Conservation (phyloP, 2,113 vertebrate genomes). For the Semicossyphus pulcher region DNA sequence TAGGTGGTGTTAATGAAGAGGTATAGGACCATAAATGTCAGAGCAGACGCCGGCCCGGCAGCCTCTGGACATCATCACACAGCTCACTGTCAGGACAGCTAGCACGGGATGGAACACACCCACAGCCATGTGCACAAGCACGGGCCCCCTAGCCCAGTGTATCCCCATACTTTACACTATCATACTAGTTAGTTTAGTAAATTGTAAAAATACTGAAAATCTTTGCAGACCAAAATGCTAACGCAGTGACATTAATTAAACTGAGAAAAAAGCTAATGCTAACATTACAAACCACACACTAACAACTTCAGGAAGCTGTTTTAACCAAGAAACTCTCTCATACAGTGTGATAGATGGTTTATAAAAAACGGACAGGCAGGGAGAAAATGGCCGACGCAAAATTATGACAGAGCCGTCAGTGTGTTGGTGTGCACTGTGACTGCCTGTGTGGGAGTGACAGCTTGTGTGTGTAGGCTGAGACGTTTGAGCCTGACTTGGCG, state of each 20-base stretch:
- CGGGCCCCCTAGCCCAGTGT: not conserved
- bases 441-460: slow-evolving; percentile 70
- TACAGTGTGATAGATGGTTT: slow-evolving; percentile 11
- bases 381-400: slow-evolving; percentile 45
- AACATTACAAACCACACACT: not conserved
- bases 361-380: slow-evolving; percentile 39
- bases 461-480: slow-evolving; percentile 64
- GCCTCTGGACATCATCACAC: slow-evolving; percentile 88
- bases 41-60: slow-evolving; percentile 84
- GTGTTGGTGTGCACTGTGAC: slow-evolving; percentile 61
- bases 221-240: not conserved
- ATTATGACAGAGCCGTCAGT: slow-evolving; percentile 65
- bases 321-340: not conserved
- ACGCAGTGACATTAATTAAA: not conserved
- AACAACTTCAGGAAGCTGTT: not conserved
- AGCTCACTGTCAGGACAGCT: slow-evolving; percentile 69
- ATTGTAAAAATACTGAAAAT: not conserved
- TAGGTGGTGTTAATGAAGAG: slow-evolving; percentile 92
- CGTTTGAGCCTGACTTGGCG: slow-evolving; percentile 84
- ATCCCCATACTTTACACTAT: not conserved
- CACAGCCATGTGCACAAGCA: slow-evolving; percentile 12
- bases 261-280: not conserved
- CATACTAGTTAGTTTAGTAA: not conserved
- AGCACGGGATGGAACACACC: slow-evolving; percentile 30
- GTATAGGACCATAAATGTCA: slow-evolving; percentile 89